Base-by-base conservation (phyloP, 2,113 vertebrate species). In the Pseudopipra pipra region DNA sequence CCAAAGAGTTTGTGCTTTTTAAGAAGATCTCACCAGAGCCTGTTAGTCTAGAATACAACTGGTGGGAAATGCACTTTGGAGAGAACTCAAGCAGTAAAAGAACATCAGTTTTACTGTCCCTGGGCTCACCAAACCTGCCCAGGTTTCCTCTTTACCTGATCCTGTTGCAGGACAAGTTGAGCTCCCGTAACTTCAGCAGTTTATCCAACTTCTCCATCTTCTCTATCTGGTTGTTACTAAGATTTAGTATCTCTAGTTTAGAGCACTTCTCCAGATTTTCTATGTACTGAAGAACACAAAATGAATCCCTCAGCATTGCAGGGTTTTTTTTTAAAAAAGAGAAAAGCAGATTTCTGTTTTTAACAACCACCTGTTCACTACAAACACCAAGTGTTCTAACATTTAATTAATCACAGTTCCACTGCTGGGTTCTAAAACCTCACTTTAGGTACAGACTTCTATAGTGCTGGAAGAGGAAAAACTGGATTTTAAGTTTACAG, bases 191-290 rank as follows among this genome's bases (percentile, higher is more conserved):
- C 61, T 97, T 98, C 71, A 94, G 71, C 78, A 98, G 97, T 67
- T 98, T 98, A 35, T 98, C 98, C 96, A 99, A 3, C 80, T 98
- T 99, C 96, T 99, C 98, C 43, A 99, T 98, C 97, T 98, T 98
- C 94, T 98, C 98, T 87, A 99, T 98, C 39, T 97, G 81, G 93
- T 99, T 99, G 92, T 98, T 96, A 95, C 98, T 98, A 44, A 99
- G 97, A 94, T 98, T 98, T 58, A 99, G 97, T 44, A 98, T 91
- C 94, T 98, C 98, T n/a, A 99, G 96, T 43, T 94, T 97, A 58
- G 94, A 93, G 89, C 98, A 99, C 85, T 98, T 98, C 44, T 99
- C 98, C 96, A 99, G 96, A 84, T 99, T 98, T 97, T 99, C 99
- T 75, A 99, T 99, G 83, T 98, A 99, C 99, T 99, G 77, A 52